These are phyloP conservation scores for Bagarius yarrelli DNA, from an alignment of 2,113 vertebrate genomes.

Conservation along the genomic window DNA sequence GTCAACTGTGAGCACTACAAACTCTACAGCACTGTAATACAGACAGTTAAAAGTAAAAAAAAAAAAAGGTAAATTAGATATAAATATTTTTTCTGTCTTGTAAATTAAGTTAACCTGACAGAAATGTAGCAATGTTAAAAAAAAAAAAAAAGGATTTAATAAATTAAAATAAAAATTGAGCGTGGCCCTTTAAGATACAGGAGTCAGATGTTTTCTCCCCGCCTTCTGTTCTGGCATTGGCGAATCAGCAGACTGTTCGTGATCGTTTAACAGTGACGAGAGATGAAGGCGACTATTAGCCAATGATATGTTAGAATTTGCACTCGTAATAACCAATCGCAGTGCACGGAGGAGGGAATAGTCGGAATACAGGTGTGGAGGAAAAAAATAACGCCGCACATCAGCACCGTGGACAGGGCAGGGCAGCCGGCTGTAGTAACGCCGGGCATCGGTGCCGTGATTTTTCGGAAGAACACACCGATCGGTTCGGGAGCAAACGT, in stretches of 20 bases:
- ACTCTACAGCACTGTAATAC: neutral
- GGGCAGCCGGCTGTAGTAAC: conserved; percentile 35
- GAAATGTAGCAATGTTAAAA: too few species aligned
- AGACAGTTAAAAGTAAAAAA: neutral
- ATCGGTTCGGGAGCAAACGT: conserved; percentile 49
- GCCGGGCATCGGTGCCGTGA: conserved; percentile 50
- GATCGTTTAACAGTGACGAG: neutral
- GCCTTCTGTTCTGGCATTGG: neutral
- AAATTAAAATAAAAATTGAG: neutral
- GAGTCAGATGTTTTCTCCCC: conserved; percentile 26
- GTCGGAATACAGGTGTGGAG: conserved; percentile 9
- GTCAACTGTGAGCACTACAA: neutral
- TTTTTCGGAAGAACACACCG: conserved; percentile 22
- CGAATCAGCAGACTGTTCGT: neutral
- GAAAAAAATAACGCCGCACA: conserved; percentile 28
- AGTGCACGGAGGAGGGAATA: neutral
- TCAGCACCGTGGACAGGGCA: conserved; percentile 58
- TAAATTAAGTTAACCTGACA: neutral
- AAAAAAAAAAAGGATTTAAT: too few species aligned
- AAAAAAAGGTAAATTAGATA: neutral
- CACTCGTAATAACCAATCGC: neutral
- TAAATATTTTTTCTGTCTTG: neutral
- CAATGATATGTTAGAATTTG: neutral
- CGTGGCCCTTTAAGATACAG: conserved; percentile 54
- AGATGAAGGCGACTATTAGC: neutral